Evolutionary conservation across 2,113 vertebrate species (phyloP), one percentile per base, ranked within the genome.

Genomic region (Guaruba guarouba): DNA sequence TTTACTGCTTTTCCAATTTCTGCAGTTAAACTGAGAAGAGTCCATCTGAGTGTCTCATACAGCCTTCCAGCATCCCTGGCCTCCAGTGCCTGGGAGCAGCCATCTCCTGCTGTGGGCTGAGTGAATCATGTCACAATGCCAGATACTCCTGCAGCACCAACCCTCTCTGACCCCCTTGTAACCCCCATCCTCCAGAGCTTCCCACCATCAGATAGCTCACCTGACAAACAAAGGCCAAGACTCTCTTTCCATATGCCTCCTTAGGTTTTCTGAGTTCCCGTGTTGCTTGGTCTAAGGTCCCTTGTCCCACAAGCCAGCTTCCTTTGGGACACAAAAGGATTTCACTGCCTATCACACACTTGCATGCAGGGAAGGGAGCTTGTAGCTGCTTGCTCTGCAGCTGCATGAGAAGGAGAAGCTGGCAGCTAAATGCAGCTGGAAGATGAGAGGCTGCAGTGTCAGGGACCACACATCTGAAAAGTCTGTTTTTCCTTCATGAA

Each of bases 1-100:
- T 98, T 97, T 97, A 97, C 79, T 88, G 93, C 89, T 98, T 97
- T 96, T 97, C 87, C 95, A 82, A 92, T 97, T 95, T 95, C 94
- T 92, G 61, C 87, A 76, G 31, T 97, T 97, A 97, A 95, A 92
- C 62, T 79, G 17, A 67, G 93, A 85, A 88, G 89, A 88, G 86
- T 55, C 96, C 92, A 49, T 85, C 93, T 93, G 93, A 97, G 73
- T 54, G 49, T 86, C 90, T 96, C 67, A 76, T 73, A 82, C 82
- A 90, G 61, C 67, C n/a, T 81, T 67, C 70, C 59, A 59, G 35
- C 3, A 12, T 51, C 82, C 48, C 79, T 74, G 66, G 20, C 14
- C 28, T 90, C 62, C 51, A 35, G 64, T 63, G 33, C 16, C 61
- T 68, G 67, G 62, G 39, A 91, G 43, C 33, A 80, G 74, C 46